Evolutionary conservation across 2,113 vertebrate genomes (phyloP), one percentile per base, ranked within the genome.

Genomic region (Lota lota): DNA sequence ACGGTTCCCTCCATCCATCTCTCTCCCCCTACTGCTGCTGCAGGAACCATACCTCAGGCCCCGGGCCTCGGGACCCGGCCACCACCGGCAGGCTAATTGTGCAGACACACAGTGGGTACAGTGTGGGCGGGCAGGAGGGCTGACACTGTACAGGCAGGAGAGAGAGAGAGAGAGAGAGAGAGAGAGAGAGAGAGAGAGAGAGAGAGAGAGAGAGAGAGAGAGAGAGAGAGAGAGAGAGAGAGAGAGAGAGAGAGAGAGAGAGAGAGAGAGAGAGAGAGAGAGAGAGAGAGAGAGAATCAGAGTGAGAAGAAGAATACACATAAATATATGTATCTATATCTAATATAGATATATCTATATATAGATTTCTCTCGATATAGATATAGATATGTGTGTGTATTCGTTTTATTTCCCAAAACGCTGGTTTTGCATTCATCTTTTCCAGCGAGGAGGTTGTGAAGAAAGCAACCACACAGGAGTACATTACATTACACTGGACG

Each of bases 11-110:
- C 74, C 76, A 90, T 87, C 82, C 79, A 87, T 90, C 87, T 87
- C 64, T 74, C 70, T 17, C 14, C 53, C 53, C 18, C 78, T 54
- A 14, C 53, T 17, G 53, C 53, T 40, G 36, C 36, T 5, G 36
- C 36, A 40, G 36, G 36, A 40, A 1, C 36, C 36, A 40, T 40
- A 11, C 3, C 36, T 40, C 36, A 10, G 36, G 36, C 72, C 85
- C 79, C 76, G 54, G 79, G 74, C 72, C 85, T 77, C 76, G 54
- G 79, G 74, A 72, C 67, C 66, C 69, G 80, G 74, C 80, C 72
- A 66, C 73, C 76, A 72, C 79, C 83, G 78, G 75, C 75, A 79
- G 86, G 81, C 82, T 87, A 87, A 88, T 88, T 87, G 83, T 85
- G 79, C 78, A 82, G 78, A 80, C 82, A 83, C 69, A 15, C 69